Conservation (phyloP, 2,888 invertebrate species). For the Eurytoma californica region DNA sequence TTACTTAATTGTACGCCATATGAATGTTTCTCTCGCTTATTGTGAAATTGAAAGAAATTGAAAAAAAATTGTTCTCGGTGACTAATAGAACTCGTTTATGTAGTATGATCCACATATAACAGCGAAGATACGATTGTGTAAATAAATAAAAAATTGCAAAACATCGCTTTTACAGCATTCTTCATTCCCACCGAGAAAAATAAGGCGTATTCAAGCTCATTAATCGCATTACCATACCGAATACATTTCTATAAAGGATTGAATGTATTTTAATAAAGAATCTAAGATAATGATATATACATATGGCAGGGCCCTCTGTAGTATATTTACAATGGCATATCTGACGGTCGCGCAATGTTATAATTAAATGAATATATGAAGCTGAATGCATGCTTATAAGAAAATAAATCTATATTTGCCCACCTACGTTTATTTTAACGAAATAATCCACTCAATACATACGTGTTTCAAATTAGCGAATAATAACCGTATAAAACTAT, state of each 20-base stretch:
- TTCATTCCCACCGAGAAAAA: slow-evolving; percentile 33
- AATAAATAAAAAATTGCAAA: slow-evolving; percentile 47
- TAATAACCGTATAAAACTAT: neutral
- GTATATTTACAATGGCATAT: slow-evolving; percentile 42
- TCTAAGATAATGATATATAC: slow-evolving; percentile 4
- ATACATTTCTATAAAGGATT: slow-evolving; percentile 34
- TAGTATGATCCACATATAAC: slow-evolving; percentile 43
- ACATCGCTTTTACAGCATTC: slow-evolving; percentile 38
- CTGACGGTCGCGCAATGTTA: neutral
- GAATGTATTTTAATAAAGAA: slow-evolving; percentile 3
- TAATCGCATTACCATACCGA: slow-evolving; percentile 2
- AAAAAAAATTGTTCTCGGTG: slow-evolving; percentile 44
- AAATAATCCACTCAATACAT: slow-evolving; percentile 13
- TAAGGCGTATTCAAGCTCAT: slow-evolving; percentile 2
- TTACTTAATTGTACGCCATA: neutral
- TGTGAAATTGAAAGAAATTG: neutral
- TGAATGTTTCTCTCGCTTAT: neutral
- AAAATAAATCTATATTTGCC: slow-evolving; percentile 29
- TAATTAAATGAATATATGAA: slow-evolving; percentile 13
- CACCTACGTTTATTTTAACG: slow-evolving; percentile 20
- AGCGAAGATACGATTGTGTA: slow-evolving; percentile 40
- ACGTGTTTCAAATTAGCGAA: neutral
- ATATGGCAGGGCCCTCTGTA: neutral
- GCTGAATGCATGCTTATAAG: neutral
- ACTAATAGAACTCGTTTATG: slow-evolving; percentile 25